Conservation (phyloP, 1,140 invertebrate species). For the Megalopta genalis region DNA sequence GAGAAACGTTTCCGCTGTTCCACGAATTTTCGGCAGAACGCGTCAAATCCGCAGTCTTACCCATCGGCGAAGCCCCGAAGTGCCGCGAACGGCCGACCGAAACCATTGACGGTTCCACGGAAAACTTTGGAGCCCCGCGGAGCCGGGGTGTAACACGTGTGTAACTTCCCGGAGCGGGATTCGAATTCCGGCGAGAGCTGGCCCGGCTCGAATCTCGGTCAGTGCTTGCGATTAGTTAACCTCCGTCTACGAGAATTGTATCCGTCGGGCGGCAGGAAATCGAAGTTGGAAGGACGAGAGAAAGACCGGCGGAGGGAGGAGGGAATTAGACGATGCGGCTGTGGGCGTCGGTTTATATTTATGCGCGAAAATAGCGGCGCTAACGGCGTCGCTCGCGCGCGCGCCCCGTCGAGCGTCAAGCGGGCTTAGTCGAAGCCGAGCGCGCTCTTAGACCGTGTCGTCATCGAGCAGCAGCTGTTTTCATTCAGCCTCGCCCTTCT, state of each 20-base stretch:
- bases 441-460: slow-evolving; percentile 67
- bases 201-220: not conserved
- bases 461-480: slow-evolving; percentile 77
- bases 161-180: not conserved
- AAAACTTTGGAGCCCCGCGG: too few species aligned
- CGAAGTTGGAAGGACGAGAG: not conserved
- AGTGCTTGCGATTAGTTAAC: not conserved
- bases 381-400: slow-evolving; percentile 24
- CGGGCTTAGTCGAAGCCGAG: slow-evolving; percentile 23
- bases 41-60: too few species aligned
- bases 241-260: not conserved
- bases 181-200: not conserved
- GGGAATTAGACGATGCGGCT: slow-evolving; percentile 1
- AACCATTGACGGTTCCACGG: too few species aligned
- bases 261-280: not conserved
- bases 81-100: too few species aligned
- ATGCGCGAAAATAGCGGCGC: slow-evolving; percentile 68
- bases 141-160: too few species aligned
- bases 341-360: slow-evolving; percentile 64
- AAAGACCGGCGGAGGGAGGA: not conserved
- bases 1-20: too few species aligned
- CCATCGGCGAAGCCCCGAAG: too few species aligned
- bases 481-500: slow-evolving; percentile 75
- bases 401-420: not conserved
- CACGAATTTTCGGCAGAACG: too few species aligned